Evolutionary conservation across 2,797 vertebrate genomes (phyloP).

Genomic region (Peromyscus aztecus): DNA sequence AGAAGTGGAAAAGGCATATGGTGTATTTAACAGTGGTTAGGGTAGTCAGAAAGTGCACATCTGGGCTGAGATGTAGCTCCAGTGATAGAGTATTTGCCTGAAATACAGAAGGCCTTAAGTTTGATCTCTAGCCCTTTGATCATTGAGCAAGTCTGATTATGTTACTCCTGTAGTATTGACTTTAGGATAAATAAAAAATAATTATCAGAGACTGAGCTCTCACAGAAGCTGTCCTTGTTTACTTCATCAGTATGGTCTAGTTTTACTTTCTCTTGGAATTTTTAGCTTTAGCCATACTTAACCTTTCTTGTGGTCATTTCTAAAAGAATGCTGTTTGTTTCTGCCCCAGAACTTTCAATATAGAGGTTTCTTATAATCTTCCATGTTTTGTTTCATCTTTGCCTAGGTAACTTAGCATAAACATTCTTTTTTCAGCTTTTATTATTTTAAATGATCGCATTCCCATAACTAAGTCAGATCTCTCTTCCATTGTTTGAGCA

Average conservation of each 20-base stretch:
- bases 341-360: neutral
- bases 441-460: neutral
- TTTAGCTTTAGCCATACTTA: slow-evolving; percentile 16
- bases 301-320: slow-evolving; percentile 33
- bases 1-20: slow-evolving; percentile 9
- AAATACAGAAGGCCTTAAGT: neutral
- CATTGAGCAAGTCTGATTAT: neutral
- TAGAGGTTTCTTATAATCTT: neutral
- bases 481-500: slow-evolving; percentile 5
- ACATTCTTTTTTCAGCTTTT: slow-evolving; percentile 50
- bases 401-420: neutral
- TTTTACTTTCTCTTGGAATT: slow-evolving; percentile 16
- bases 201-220: neutral
- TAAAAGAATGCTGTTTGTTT: slow-evolving; percentile 49
- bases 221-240: slow-evolving; percentile 25
- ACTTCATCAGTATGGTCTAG: neutral
- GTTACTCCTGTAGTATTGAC: neutral
- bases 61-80: neutral
- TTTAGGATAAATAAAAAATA: slow-evolving; percentile 21
- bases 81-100: neutral
- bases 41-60: neutral
- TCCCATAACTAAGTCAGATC: neutral
- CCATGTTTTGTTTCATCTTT: slow-evolving; percentile 28
- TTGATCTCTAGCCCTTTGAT: neutral
- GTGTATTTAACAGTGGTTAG: neutral